These are phyloP conservation scores for Piprites chloris DNA, from an alignment of 2,113 vertebrate genomes.

Conservation along the genomic window DNA sequence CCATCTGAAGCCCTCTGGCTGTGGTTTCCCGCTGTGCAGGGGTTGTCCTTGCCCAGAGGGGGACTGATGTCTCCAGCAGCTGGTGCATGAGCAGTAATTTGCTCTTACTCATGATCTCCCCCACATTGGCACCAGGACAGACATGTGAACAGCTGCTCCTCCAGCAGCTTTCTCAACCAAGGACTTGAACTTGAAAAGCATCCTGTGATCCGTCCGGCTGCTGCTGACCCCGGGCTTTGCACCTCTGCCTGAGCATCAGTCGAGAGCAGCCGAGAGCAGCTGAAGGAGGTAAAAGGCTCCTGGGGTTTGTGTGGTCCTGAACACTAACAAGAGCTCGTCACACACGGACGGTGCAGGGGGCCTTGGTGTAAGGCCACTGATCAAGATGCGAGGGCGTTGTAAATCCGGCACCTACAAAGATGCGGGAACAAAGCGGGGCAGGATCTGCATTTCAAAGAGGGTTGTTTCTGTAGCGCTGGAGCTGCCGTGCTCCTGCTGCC, in stretches of 20 bases:
- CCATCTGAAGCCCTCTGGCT: background rate
- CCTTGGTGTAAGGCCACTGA: background rate
- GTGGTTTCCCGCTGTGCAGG: fast-evolving
- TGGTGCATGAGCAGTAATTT: background rate
- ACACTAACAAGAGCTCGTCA: background rate
- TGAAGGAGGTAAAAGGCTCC: background rate
- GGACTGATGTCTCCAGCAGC: background rate
- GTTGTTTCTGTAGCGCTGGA: background rate
- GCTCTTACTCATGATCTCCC: background rate
- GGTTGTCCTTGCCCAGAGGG: background rate
- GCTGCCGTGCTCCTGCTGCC: background rate
- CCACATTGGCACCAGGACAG: background rate
- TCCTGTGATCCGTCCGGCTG: background rate
- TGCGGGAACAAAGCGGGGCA: background rate
- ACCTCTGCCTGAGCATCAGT: background rate
- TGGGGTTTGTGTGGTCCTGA: fast-evolving
- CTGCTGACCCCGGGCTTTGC: background rate
- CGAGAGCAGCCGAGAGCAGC: background rate
- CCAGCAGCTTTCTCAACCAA: background rate
- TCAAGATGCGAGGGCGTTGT: background rate
- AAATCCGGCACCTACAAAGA: slow-evolving; percentile 32
- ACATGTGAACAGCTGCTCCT: background rate
- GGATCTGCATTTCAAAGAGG: slow-evolving; percentile 26
- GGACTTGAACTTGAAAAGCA: background rate
- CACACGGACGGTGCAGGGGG: background rate